phyloP scores from a whole-genome alignment of 1,140 invertebrate genomes.

The Leucophenga varia region DNA sequence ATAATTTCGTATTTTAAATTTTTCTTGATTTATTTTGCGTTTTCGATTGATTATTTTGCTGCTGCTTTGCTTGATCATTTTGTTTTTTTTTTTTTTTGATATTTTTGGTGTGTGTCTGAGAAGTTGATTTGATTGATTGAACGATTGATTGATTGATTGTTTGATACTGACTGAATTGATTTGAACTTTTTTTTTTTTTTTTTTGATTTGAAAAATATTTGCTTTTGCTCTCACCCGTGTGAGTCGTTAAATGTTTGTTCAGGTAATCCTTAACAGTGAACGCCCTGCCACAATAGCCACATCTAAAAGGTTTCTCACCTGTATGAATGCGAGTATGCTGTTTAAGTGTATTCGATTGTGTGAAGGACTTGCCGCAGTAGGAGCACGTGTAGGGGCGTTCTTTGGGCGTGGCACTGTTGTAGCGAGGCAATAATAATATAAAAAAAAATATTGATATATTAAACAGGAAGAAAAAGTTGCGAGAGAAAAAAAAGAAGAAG shows the following conservation, averaged over 20 bases:
- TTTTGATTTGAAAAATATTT: conserved; percentile 54
- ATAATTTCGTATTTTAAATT: no score
- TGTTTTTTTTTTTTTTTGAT: no score
- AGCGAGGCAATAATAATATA: conserved; percentile 8
- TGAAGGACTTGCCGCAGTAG: conserved; percentile 72
- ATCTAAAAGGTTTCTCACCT: conserved; percentile 57
- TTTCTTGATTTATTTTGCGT: no score
- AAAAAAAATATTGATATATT: conserved; percentile 9
- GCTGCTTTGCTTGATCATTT: no score
- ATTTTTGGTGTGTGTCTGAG: no score
- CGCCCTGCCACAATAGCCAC: conserved; percentile 56
- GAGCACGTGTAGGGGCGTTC: conserved; percentile 65
- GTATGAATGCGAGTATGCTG: conserved; percentile 57
- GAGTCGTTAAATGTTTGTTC: conserved; percentile 57
- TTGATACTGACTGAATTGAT: conserved; percentile 44
- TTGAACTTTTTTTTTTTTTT: no score
- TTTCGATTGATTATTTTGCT: no score
- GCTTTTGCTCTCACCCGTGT: conserved; percentile 56
- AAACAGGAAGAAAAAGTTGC: conserved; percentile 5
- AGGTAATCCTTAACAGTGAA: conserved; percentile 57
- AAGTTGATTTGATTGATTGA: conserved; percentile 6
- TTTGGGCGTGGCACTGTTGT: conserved; percentile 51
- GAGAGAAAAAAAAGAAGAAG: conserved; percentile 34
- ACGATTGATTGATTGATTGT: conserved; percentile 33
- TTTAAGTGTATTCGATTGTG: conserved; percentile 59